These are phyloP conservation scores for Saccopteryx leptura DNA, from an alignment of 2,113 vertebrate genomes.

Conservation along the genomic window DNA sequence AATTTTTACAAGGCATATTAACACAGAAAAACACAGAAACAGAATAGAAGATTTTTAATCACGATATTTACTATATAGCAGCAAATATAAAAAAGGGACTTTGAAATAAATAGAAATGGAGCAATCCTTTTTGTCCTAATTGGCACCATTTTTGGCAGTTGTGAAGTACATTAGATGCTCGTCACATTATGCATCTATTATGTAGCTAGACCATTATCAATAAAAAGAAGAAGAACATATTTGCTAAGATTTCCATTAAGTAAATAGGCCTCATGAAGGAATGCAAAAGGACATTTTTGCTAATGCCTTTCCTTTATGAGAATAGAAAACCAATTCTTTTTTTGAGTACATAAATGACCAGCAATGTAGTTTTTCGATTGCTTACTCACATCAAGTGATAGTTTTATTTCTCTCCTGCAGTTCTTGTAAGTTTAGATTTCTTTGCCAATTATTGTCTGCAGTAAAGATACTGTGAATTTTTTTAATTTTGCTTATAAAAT, in stretches of 20 bases:
- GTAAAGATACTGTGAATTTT: background rate
- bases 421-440: background rate
- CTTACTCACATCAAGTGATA: conserved; percentile 5
- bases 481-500: conserved; percentile 30
- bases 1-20: conserved; percentile 51
- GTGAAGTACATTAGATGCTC: conserved; percentile 41
- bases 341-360: conserved; percentile 34
- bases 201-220: conserved; percentile 55
- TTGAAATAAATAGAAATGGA: conserved; percentile 61
- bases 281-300: conserved; percentile 47
- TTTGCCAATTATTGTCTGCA: background rate
- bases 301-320: conserved; percentile 58
- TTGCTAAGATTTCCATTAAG: conserved; percentile 71
- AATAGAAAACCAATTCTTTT: conserved; percentile 56
- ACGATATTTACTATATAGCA: conserved; percentile 40
- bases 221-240: conserved; percentile 63
- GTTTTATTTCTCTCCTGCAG: background rate
- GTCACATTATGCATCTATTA: conserved; percentile 58
- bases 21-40: conserved; percentile 47
- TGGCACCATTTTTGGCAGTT: conserved; percentile 18
- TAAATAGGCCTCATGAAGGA: conserved; percentile 67
- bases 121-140: conserved; percentile 63
- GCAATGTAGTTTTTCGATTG: background rate
- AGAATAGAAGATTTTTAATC: conserved; percentile 46
- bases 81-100: conserved; percentile 34